A percentile compares a stretch with the other conserved stretches of the same genome.
phyloP scores from a whole-genome alignment of 2,888 invertebrate species.

The Polydrusus tereticollis region DNA sequence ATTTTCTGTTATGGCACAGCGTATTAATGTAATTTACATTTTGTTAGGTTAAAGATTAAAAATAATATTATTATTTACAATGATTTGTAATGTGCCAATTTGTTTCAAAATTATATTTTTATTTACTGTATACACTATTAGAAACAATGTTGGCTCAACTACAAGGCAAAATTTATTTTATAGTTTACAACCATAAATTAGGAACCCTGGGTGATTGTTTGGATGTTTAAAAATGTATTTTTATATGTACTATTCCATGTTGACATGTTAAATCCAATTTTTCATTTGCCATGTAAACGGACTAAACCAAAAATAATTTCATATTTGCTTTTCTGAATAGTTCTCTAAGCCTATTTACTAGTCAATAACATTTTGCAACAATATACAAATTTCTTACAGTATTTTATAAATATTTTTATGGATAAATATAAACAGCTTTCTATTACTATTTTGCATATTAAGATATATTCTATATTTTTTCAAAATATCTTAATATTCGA shows the following conservation, averaged over 20 bases:
- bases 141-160: constrained; percentile 33
- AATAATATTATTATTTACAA: background rate
- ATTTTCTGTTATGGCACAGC: constrained; percentile 17
- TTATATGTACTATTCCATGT: constrained; percentile 24
- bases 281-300: constrained; percentile 33
- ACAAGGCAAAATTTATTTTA: constrained; percentile 25
- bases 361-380: constrained; percentile 42
- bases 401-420: constrained; percentile 37
- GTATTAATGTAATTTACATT: background rate
- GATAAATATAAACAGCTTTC: background rate
- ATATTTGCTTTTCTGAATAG: constrained; percentile 26
- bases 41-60: background rate
- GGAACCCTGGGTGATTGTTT: constrained; percentile 46
- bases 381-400: constrained; percentile 40
- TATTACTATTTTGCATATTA: background rate
- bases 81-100: constrained; percentile 10
- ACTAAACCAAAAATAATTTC: constrained; percentile 33
- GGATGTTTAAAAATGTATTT: constrained; percentile 7
- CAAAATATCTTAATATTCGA: constrained; percentile 1
- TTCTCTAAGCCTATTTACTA: constrained; percentile 42
- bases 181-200: constrained; percentile 33
- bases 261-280: background rate
- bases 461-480: constrained; percentile 9
- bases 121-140: constrained; percentile 28
- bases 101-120: constrained; percentile 12